These are phyloP conservation scores for Acronicta aceris DNA, from an alignment of 2,888 invertebrate genomes.

Conservation along the genomic window DNA sequence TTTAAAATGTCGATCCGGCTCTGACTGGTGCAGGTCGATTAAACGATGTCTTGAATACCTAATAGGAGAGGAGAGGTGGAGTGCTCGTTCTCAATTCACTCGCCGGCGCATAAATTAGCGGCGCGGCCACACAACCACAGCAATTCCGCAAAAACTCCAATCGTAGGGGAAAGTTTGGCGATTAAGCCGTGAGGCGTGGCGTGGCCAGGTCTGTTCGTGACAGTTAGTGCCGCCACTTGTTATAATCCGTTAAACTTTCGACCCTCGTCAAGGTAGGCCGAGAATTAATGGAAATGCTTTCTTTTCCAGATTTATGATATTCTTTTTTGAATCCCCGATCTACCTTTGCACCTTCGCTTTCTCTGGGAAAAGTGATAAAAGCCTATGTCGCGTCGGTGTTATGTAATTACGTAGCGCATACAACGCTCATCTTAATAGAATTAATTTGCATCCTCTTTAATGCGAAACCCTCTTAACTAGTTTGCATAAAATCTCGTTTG, in stretches of 20 bases:
- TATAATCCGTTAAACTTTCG: constrained; percentile 88
- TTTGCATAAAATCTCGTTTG: constrained; percentile 72
- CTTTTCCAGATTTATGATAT: constrained; percentile 78
- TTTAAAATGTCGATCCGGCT: constrained; percentile 72
- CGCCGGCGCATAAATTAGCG: constrained; percentile 85
- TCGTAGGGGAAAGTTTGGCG: constrained; percentile 87
- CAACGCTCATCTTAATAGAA: constrained; percentile 79
- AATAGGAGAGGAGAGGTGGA: constrained; percentile 77
- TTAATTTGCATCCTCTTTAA: constrained; percentile 81
- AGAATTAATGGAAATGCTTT: constrained; percentile 84
- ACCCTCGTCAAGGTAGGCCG: constrained; percentile 87
- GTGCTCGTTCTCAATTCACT: constrained; percentile 76
- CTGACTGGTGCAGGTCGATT: constrained; percentile 77
- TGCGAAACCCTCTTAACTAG: constrained; percentile 75
- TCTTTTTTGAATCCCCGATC: constrained; percentile 49
- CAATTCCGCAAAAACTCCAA: constrained; percentile 87
- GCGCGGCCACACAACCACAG: constrained; percentile 75
- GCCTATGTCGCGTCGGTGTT: constrained; percentile 61
- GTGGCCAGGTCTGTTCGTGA: constrained; percentile 85
- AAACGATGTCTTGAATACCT: constrained; percentile 86
- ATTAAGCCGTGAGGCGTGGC: constrained; percentile 88
- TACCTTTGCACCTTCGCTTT: constrained; percentile 55
- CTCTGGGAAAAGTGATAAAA: constrained; percentile 57
- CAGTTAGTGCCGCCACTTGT: constrained; percentile 88
- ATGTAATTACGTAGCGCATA: constrained; percentile 76